A percentile compares a stretch with the other conserved stretches of the same genome.
Conservation (phyloP, 2,888 invertebrate genomes). For the Galerucella calmariensis region DNA sequence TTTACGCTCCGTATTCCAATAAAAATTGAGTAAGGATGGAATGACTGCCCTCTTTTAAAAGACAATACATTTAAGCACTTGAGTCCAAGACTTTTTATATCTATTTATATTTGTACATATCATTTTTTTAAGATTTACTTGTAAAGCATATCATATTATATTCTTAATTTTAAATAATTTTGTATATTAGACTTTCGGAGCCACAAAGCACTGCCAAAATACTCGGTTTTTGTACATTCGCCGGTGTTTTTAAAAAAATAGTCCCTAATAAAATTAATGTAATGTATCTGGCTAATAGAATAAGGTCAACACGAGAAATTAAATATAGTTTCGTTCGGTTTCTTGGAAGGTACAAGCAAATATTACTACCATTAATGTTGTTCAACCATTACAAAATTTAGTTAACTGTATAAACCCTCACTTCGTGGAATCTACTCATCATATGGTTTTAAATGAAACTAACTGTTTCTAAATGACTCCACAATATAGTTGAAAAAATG, state of each 20-base stretch:
- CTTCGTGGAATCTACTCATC: too few species aligned
- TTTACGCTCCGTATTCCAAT: too few species aligned
- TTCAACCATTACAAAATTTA: background rate
- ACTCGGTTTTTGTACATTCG: conserved; percentile 39
- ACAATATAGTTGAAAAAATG: too few species aligned
- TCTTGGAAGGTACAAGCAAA: background rate
- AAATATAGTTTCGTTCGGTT: background rate
- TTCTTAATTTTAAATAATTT: conserved; percentile 22
- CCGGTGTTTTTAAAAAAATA: conserved; percentile 21
- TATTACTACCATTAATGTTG: background rate
- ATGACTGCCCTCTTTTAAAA: background rate
- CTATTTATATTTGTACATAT: conserved; percentile 56
- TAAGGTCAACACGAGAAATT: background rate
- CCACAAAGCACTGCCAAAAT: conserved; percentile 63
- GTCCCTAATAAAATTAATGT: conserved; percentile 13
- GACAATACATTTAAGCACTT: conserved; percentile 28
- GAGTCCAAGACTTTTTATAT: conserved; percentile 44
- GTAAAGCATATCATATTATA: conserved; percentile 55
- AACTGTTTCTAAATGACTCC: too few species aligned
- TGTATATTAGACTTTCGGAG: conserved; percentile 60
- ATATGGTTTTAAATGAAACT: too few species aligned
- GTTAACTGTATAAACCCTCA: too few species aligned
- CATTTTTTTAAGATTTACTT: conserved; percentile 50
- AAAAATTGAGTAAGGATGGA: too few species aligned
- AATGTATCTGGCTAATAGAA: background rate